Evolutionary conservation across 2,888 invertebrate species (phyloP).

Genomic region (Tinea semifulvella): DNA sequence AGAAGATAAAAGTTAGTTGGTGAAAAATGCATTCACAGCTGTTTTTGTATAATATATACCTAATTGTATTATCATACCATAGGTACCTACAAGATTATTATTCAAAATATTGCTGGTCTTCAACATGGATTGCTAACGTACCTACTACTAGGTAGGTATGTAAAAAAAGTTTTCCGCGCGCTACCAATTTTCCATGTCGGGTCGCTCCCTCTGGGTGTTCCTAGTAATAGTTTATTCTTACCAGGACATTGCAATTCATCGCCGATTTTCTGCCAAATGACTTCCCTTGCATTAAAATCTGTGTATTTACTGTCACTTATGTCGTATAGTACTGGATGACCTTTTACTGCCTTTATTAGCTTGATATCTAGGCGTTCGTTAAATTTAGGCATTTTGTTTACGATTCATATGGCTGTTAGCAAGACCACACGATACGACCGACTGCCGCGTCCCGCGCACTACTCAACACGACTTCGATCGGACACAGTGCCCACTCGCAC

Average conservation of each 20-base stretch:
- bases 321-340: constrained; percentile 45
- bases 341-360: constrained; percentile 40
- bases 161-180: too few species aligned
- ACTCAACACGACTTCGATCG: neutral
- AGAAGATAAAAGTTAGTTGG: too few species aligned
- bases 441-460: constrained; percentile 1
- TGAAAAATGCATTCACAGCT: too few species aligned
- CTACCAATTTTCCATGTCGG: too few species aligned
- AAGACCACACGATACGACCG: neutral
- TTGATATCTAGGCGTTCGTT: constrained; percentile 39
- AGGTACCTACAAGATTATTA: too few species aligned
- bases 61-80: too few species aligned
- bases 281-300: constrained; percentile 53
- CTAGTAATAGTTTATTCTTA: too few species aligned
- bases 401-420: neutral
- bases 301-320: constrained; percentile 43
- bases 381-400: constrained; percentile 24
- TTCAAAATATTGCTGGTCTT: too few species aligned
- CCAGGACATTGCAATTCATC: constrained; percentile 49
- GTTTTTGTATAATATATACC: too few species aligned
- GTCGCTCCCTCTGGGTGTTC: too few species aligned
- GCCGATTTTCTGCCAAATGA: constrained; percentile 57
- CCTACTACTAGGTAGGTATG: too few species aligned
- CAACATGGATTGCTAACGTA: too few species aligned
- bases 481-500: neutral